Evolutionary conservation across 2,888 invertebrate species (phyloP).

Genomic region (Marasmarcha lunaedactyla): DNA sequence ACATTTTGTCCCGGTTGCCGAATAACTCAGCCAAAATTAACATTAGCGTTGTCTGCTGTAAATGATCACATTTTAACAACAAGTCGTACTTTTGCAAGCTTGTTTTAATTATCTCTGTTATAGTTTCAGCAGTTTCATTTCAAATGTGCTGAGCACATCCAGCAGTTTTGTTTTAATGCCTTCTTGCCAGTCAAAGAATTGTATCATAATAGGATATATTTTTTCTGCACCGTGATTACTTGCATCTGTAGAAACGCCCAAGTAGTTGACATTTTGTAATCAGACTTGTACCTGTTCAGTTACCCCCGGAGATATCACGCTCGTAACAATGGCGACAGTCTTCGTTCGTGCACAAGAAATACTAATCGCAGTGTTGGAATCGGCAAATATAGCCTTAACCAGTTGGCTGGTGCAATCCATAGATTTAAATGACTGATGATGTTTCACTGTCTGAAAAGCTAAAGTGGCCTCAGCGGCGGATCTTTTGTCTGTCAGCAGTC

Average conservation of each 20-base stretch:
- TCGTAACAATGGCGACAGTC: constrained; percentile 15
- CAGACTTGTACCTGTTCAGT: constrained; percentile 10
- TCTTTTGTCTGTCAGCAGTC: constrained; percentile 7
- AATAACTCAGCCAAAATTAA: constrained; percentile 24
- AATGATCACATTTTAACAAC: constrained; percentile 20
- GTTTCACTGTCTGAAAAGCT: constrained; percentile 18
- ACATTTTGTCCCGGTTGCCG: constrained; percentile 17
- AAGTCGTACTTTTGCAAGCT: constrained; percentile 14
- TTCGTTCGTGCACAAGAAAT: constrained; percentile 13
- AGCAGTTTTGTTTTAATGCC: constrained; percentile 18
- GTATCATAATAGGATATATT: constrained; percentile 21
- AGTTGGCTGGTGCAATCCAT: constrained; percentile 8
- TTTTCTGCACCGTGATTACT: constrained; percentile 20
- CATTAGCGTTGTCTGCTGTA: constrained; percentile 24
- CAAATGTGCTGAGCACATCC: constrained; percentile 12
- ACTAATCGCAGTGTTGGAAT: constrained; percentile 5
- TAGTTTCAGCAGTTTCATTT: constrained; percentile 20
- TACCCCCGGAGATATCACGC: constrained; percentile 13
- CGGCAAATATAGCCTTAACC: constrained; percentile 1
- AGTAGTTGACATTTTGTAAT: constrained; percentile 15
- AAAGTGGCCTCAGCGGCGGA: constrained; percentile 14
- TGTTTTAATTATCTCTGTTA: constrained; percentile 17
- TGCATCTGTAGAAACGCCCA: constrained; percentile 19
- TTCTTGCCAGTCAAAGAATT: constrained; percentile 18
- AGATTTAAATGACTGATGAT: constrained; percentile 15